Evolutionary conservation across 2,797 vertebrate species (phyloP).

Genomic region (Mycteria americana): DNA sequence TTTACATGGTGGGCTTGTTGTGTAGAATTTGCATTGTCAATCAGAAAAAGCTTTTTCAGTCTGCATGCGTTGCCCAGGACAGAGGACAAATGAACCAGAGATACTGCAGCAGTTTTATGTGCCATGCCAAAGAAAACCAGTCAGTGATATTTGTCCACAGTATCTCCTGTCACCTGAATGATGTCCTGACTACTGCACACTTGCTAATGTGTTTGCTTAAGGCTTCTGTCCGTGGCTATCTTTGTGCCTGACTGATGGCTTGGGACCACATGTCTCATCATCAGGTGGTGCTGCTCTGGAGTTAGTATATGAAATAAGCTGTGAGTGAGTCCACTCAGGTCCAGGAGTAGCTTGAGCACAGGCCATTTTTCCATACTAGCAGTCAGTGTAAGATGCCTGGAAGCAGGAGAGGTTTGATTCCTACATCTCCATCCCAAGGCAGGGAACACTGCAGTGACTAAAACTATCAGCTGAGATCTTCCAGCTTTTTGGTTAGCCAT

Average conservation of each 20-base stretch:
- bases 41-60: not conserved
- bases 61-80: rapidly evolving
- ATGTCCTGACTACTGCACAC: not conserved
- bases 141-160: not conserved
- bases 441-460: not conserved
- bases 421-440: not conserved
- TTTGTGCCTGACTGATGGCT: not conserved
- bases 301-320: not conserved
- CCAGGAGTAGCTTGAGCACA: not conserved
- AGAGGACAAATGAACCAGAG: not conserved
- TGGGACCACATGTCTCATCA: not conserved
- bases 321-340: not conserved
- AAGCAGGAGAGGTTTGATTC: not conserved
- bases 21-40: not conserved
- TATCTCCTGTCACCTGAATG: not conserved
- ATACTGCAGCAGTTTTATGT: not conserved
- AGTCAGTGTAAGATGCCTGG: not conserved
- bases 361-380: not conserved
- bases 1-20: not conserved
- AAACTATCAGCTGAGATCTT: not conserved
- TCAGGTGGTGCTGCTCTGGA: not conserved
- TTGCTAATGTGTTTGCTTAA: not conserved
- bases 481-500: not conserved
- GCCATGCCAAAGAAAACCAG: not conserved
- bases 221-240: not conserved